Conservation (phyloP, 2,888 invertebrate species). For the Gibbula magus region DNA sequence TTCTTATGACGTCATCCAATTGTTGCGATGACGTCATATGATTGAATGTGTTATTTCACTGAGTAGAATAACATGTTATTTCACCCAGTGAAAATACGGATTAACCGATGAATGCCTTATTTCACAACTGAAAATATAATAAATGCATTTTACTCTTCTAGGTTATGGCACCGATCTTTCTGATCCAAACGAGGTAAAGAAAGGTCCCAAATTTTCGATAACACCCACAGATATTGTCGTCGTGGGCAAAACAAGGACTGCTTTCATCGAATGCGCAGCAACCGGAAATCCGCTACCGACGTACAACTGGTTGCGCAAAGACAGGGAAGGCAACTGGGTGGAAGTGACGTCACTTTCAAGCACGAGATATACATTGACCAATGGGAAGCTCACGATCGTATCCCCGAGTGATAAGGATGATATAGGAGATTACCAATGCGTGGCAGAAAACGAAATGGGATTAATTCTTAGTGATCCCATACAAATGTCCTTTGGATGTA, state of each 20-base stretch:
- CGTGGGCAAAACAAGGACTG: constrained; percentile 81
- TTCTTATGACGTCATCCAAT: too few relatives aligned
- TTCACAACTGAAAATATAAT: too few relatives aligned
- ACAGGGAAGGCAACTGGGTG: constrained; percentile 76
- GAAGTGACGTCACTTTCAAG: constrained; percentile 80
- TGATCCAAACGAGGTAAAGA: constrained; percentile 87
- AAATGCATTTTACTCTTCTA: constrained; percentile 31
- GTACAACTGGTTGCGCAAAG: constrained; percentile 87
- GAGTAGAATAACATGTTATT: too few relatives aligned
- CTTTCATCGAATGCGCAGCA: constrained; percentile 73
- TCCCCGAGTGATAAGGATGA: constrained; percentile 85
- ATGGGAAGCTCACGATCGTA: constrained; percentile 91
- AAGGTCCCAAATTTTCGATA: constrained; percentile 90
- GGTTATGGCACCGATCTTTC: constrained; percentile 67
- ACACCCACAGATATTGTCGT: constrained; percentile 86
- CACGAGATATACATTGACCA: constrained; percentile 88
- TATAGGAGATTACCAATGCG: constrained; percentile 92
- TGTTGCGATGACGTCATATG: too few relatives aligned
- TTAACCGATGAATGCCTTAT: too few relatives aligned
- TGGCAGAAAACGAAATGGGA: constrained; percentile 90
- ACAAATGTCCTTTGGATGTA: constrained; percentile 87
- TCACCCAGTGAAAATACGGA: too few relatives aligned
- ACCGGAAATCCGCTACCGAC: constrained; percentile 89
- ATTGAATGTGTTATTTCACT: too few relatives aligned
- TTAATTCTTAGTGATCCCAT: constrained; percentile 91